Percentiles rank a stretch among this genome's conserved stretches.
Evolutionary conservation across 1,140 invertebrate genomes (phyloP).

Genomic region (Drosophila varians): DNA sequence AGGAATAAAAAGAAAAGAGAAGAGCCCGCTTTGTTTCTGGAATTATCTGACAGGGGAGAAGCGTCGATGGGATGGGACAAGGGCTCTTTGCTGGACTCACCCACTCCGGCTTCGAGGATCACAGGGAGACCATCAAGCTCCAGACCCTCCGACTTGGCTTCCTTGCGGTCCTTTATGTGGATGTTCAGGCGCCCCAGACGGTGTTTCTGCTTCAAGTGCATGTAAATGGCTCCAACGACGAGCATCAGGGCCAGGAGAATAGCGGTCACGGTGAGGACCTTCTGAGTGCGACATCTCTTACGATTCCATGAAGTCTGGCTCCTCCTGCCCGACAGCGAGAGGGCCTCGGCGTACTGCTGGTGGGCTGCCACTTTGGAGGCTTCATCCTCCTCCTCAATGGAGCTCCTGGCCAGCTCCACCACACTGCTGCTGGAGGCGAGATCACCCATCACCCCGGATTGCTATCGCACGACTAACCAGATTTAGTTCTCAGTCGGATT

Average conservation of each 20-base stretch:
- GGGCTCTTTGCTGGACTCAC: constrained; percentile 21
- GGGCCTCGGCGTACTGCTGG: constrained; percentile 22
- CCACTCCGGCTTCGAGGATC: constrained; percentile 23
- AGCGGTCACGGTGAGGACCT: constrained; percentile 42
- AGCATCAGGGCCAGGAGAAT: constrained; percentile 55
- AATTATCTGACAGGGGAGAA: constrained; percentile 19
- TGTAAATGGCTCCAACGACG: constrained; percentile 59
- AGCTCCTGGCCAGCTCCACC: constrained; percentile 2
- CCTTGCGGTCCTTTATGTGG: neutral
- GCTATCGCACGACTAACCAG: constrained; percentile 28
- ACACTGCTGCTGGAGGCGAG: constrained; percentile 19
- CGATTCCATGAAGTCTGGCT: neutral
- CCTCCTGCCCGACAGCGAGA: constrained; percentile 2
- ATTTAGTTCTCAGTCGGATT: neutral
- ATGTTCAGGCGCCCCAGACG: constrained; percentile 64
- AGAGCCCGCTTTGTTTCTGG: neutral
- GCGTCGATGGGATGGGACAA: constrained; percentile 15
- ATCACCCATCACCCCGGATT: constrained; percentile 16
- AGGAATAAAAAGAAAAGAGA: constrained; percentile 14
- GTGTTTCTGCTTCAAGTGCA: constrained; percentile 62
- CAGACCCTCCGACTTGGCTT: neutral
- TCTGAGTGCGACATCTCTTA: constrained; percentile 14
- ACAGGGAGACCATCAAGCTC: constrained; percentile 1
- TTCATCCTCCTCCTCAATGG: constrained; percentile 5
- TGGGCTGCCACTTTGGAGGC: constrained; percentile 11